Evolutionary conservation across 2,888 invertebrate species (phyloP), one percentile per base, ranked within the genome.

Genomic region (Amitus sp.): DNA sequence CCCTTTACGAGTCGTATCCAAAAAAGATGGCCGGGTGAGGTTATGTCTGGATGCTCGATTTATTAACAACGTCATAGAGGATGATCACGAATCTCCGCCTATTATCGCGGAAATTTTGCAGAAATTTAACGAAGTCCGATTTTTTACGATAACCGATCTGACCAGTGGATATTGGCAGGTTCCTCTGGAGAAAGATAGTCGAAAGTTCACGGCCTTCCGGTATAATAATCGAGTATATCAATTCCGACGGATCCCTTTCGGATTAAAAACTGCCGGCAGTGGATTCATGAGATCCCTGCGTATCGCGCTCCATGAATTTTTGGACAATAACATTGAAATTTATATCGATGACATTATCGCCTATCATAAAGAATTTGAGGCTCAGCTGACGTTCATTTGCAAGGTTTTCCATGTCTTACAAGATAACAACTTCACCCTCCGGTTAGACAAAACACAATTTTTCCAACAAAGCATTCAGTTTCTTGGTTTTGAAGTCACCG

Each of bases 31-130:
- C 3, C 53, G 65, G 10, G 63, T 76, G 0, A 46, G 77, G n/a
- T 55, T 77, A 10, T 73, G 76, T 57, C 56, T 77, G 23, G 76
- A 78, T 61, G 77, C 76, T 2, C 47, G 77, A 10, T 64, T 57
- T 53, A 45, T 77, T 5, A 77, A 78, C 61, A 61, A 51, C 3
- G 37, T 54, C 13, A 75, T 78, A 51, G 62, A 70, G 19, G 53
- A 68, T 0, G 74, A 77, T 54, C 60, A 69, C 15, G 75, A 75
- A 43, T 50, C 64, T 20, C 63, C 66, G 2, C 68, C 67, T 1
- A 19, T 65, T 2, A 62, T 65, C 5, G 50, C 54, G 1, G 69
- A 71, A 23, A 20, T 72, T 0, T 37, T 66, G n/a, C 53, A 59
- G 17, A 55, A 48, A 37, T 63, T 65, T 53, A 34, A 62, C 5